Base-by-base conservation (phyloP, 1,140 invertebrate genomes). In the Zophobas morio region DNA sequence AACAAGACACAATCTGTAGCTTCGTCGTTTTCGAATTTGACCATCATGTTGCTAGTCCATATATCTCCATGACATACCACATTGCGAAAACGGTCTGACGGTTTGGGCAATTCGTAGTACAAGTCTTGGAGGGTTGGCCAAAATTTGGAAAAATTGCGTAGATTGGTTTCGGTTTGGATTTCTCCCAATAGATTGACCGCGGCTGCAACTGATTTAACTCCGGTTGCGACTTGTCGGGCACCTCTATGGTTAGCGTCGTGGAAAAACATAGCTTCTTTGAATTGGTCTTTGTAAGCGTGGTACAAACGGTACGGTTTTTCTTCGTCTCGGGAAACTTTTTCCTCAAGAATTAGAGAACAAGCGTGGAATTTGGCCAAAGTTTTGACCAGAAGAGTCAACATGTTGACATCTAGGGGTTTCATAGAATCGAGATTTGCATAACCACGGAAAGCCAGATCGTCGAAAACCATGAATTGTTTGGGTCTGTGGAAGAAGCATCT, bases 21-120 rank as follows among this genome's bases (percentile, higher is more conserved):
- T 3, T 46, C 42, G 3, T 3, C 8, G 3, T 46, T 8, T 3
- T 46, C 42, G 42, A 46, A 46, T 3, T 46, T 3, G 42, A 46
- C 42, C 88, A 37, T 82, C 81, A 1, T 78, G 74, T 0, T 82
- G 79, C 70, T 85, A 81, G 75, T 88, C 88, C 70, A 89, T 78
- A 88, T 42, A 77, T 88, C 87, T 6, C 87, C 86, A 70, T 88
- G 87, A 36, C 84, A 85, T 51, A 88, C 79, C 2, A 87, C 85
- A 70, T 85, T 87, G 60, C 76, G 51, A 60, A 60, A 78, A 8
- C 51, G 79, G 1, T 77, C 37, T 33, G 77, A 80, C 3, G 46
- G 36, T 42, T 46, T 51, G n/a, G 78, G 33, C 39, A 35, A 37
- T 72, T 74, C 46, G 33, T 73, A 70, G n/a, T 53, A 8, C 1